A percentile compares a stretch with the other conserved stretches of the same genome.
phyloP scores from a whole-genome alignment of 2,888 invertebrate species.

The Napeogenes sylphis region DNA sequence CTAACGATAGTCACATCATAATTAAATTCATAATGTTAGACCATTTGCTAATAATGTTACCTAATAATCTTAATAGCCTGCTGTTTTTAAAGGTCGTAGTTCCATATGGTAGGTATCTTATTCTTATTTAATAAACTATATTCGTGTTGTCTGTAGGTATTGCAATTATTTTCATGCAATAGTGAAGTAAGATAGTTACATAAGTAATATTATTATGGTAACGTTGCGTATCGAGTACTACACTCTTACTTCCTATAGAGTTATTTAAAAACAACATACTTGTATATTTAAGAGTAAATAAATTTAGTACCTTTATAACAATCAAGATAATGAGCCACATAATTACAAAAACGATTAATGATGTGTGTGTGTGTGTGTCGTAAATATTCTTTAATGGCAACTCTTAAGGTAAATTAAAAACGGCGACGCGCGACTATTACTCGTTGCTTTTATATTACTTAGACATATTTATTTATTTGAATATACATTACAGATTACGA shows the following conservation, averaged over 20 bases:
- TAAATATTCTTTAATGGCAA: slow-evolving; percentile 1
- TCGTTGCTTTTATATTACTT: neutral
- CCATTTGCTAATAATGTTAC: neutral
- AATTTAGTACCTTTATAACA: neutral
- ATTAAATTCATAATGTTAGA: neutral
- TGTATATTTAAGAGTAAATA: too few species aligned
- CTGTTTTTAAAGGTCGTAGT: too few species aligned
- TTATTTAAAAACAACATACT: neutral
- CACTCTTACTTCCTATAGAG: neutral
- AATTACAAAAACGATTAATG: neutral
- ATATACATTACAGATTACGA: too few species aligned
- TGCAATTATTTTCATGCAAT: neutral
- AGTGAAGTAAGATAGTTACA: slow-evolving; percentile 1
- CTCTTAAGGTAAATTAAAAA: neutral
- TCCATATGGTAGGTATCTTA: too few species aligned
- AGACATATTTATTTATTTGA: too few species aligned
- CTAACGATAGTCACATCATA: too few species aligned
- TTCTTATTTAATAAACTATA: too few species aligned
- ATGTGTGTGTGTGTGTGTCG: neutral
- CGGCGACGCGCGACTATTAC: neutral
- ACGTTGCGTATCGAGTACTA: neutral
- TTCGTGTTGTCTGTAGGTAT: neutral
- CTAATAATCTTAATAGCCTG: neutral
- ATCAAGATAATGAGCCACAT: neutral
- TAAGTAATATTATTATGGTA: neutral